These are phyloP conservation scores for Phenacoccus solenopsis DNA, from an alignment of 1,140 invertebrate species.

Conservation along the genomic window DNA sequence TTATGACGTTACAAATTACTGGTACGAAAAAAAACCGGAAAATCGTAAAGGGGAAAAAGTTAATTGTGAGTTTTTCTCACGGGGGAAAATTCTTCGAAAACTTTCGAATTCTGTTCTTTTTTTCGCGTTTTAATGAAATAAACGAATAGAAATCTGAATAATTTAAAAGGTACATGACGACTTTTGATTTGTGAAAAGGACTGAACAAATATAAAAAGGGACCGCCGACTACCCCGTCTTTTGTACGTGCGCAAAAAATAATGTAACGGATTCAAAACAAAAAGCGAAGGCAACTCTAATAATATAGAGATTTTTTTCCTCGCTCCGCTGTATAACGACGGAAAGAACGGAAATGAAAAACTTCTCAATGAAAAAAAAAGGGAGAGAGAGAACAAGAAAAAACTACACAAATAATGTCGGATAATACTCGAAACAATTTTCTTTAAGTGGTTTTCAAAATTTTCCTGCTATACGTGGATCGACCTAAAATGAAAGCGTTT, in stretches of 20 bases:
- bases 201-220: constrained; percentile 5
- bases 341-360: constrained; percentile 8
- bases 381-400: neutral
- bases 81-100: constrained; percentile 14
- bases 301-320: constrained; percentile 13
- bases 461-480: neutral
- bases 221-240: neutral
- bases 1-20: constrained; percentile 16
- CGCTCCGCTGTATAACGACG: neutral
- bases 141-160: constrained; percentile 17
- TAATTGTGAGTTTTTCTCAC: constrained; percentile 12
- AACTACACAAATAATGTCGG: neutral
- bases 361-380: constrained; percentile 6
- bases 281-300: constrained; percentile 12
- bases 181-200: constrained; percentile 13
- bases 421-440: constrained; percentile 9
- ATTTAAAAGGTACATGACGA: constrained; percentile 5
- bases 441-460: neutral
- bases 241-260: constrained; percentile 5
- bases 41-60: constrained; percentile 9
- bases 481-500: too few relatives aligned
- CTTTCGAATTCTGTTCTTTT: constrained; percentile 12
- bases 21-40: constrained; percentile 1
- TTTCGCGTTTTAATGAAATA: constrained; percentile 6
- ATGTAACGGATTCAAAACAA: constrained; percentile 9